Conservation (phyloP, 2,113 vertebrate species). For the Eulemur rufifrons region DNA sequence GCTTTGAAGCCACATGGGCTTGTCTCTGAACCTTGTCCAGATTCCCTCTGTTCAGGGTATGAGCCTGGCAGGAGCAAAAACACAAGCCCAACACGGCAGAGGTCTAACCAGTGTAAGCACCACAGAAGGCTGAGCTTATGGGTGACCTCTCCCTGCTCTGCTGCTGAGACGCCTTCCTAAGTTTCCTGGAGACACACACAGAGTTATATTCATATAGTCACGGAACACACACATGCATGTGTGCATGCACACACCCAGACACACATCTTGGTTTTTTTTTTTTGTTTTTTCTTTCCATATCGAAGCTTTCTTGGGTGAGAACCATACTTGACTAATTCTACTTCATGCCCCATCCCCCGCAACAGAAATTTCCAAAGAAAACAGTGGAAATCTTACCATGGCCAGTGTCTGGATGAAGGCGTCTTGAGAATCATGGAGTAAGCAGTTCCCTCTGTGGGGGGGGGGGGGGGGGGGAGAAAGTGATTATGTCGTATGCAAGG, state of each 20-base stretch:
- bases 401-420: conserved; percentile 53
- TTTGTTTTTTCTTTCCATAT: rapidly evolving
- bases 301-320: conserved; percentile 62
- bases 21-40: not conserved
- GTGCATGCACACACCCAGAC: not conserved
- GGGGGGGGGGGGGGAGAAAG: conserved; percentile 45
- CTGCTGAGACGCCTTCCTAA: not conserved
- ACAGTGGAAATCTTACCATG: conserved; percentile 68
- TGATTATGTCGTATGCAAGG: conserved; percentile 46
- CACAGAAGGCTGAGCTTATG: not conserved
- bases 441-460: conserved; percentile 54
- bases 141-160: not conserved
- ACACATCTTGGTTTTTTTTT: not conserved
- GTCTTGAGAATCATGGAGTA: conserved; percentile 63
- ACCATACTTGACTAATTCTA: conserved; percentile 76
- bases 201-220: not conserved
- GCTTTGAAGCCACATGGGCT: not conserved
- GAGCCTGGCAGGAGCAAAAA: not conserved
- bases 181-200: not conserved
- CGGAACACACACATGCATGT: not conserved
- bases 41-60: not conserved
- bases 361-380: conserved; percentile 77
- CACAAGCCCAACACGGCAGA: not conserved
- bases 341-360: conserved; percentile 24
- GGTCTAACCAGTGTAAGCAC: not conserved